Evolutionary conservation across 1,140 invertebrate species (phyloP).

Genomic region (Drosophila aff.): DNA sequence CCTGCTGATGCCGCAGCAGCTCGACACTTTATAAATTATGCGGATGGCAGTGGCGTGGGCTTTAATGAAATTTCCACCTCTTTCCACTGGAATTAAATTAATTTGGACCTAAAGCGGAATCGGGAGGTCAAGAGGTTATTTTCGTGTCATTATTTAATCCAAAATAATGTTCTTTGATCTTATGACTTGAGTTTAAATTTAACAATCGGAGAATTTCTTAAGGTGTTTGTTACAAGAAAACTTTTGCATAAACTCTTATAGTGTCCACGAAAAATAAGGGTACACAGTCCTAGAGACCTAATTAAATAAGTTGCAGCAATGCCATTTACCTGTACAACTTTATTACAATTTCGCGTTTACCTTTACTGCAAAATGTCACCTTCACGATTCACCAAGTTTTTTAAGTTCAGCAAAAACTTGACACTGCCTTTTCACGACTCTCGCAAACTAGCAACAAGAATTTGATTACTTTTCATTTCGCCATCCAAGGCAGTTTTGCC

Average conservation of each 20-base stretch:
- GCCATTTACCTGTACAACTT: constrained; percentile 22
- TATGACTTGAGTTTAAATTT: neutral
- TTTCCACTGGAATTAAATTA: constrained; percentile 28
- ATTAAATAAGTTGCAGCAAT: constrained; percentile 41
- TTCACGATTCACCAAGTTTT: constrained; percentile 27
- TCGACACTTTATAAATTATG: constrained; percentile 82
- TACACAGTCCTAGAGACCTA: neutral
- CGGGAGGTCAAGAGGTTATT: constrained; percentile 2
- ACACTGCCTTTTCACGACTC: constrained; percentile 25
- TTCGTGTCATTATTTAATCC: neutral
- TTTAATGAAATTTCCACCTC: constrained; percentile 67
- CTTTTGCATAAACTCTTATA: constrained; percentile 3
- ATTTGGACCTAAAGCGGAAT: constrained; percentile 3
- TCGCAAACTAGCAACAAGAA: constrained; percentile 41
- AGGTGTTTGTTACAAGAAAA: neutral
- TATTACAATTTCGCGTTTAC: constrained; percentile 1
- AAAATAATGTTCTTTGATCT: neutral
- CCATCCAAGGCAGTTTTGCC: constrained; percentile 27
- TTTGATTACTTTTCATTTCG: constrained; percentile 55
- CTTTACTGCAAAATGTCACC: constrained; percentile 37
- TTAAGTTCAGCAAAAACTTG: constrained; percentile 34
- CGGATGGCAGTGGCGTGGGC: constrained; percentile 45
- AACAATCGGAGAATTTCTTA: neutral
- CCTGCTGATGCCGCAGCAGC: constrained; percentile 30
- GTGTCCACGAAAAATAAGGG: neutral